These are phyloP conservation scores for Bradypodion ventrale DNA, from an alignment of 2,797 vertebrate genomes.

Conservation along the genomic window DNA sequence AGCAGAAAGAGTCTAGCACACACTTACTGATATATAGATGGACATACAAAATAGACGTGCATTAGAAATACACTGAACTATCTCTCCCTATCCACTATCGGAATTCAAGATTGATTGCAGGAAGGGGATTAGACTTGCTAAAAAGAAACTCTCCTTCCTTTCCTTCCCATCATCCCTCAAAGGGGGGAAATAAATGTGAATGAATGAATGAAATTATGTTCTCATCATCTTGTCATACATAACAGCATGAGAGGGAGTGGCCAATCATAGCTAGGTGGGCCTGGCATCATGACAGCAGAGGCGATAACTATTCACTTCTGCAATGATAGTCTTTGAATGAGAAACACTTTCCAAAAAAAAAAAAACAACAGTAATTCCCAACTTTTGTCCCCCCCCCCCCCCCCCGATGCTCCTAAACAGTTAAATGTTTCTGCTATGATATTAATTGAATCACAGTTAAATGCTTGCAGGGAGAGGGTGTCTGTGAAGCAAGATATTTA, in stretches of 20 bases:
- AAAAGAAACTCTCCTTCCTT: neutral
- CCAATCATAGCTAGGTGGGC: neutral
- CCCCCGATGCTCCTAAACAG: neutral
- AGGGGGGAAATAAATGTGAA: too few species aligned
- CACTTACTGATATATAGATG: neutral
- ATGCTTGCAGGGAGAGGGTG: neutral
- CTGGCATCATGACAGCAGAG: neutral
- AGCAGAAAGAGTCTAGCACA: neutral
- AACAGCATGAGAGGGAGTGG: neutral
- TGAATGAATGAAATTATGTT: too few species aligned
- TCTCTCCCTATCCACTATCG: neutral
- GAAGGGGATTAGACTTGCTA: neutral
- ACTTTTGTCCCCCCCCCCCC: neutral
- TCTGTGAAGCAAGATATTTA: neutral
- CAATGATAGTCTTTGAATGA: neutral
- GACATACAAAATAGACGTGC: neutral
- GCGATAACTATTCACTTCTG: too few species aligned
- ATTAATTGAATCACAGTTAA: neutral
- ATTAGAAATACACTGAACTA: neutral
- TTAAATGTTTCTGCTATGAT: neutral
- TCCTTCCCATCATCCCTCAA: neutral
- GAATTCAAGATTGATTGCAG: neutral
- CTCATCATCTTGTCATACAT: neutral
- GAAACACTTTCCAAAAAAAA: neutral
- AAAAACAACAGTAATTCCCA: neutral